These are phyloP conservation scores for Hyaena hyaena DNA, from an alignment of 2,113 vertebrate species.

Conservation along the genomic window DNA sequence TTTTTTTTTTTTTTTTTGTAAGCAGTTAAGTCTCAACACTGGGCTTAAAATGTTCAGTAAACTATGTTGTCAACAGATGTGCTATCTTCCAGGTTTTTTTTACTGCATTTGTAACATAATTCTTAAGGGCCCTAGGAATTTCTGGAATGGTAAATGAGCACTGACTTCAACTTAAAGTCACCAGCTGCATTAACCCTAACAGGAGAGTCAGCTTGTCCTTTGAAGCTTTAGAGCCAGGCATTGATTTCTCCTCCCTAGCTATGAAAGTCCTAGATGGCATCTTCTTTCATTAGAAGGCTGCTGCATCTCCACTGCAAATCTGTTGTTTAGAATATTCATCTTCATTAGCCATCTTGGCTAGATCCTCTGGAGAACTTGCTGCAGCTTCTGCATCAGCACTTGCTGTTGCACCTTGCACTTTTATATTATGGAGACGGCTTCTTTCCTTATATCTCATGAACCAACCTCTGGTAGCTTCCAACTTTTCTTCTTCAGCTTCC, in stretches of 20 bases:
- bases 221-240: not conserved
- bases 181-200: not conserved
- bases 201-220: not conserved
- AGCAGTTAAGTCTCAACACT: not conserved
- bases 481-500: not conserved
- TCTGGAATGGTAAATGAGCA: not conserved
- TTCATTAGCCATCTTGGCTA: not conserved
- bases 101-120: not conserved
- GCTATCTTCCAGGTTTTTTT: not conserved
- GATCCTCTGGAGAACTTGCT: not conserved
- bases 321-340: not conserved
- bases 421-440: not conserved
- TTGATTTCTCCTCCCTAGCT: not conserved
- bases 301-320: not conserved
- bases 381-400: not conserved
- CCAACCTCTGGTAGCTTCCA: not conserved
- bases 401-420: not conserved
- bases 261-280: not conserved
- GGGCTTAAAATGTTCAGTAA: not conserved
- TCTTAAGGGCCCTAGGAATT: not conserved
- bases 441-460: not conserved
- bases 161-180: not conserved
- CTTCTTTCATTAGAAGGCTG: not conserved
- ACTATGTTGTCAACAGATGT: not conserved
- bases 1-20: not conserved